Percentiles rank a stretch among this genome's conserved stretches.
Conservation (phyloP, 2,888 invertebrate genomes). For the Gryllus longicercus region DNA sequence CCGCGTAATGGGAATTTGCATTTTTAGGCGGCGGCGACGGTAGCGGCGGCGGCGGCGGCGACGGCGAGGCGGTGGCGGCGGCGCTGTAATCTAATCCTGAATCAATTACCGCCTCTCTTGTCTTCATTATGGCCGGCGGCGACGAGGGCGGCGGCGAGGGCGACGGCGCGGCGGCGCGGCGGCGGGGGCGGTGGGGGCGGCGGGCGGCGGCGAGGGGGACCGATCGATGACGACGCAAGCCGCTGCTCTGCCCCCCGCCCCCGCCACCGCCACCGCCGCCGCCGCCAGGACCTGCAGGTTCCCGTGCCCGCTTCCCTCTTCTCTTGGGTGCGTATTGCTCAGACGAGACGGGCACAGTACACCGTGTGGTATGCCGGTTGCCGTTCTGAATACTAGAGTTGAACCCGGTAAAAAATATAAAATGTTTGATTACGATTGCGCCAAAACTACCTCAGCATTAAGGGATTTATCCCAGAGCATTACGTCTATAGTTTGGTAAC, state of each 20-base stretch:
- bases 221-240: constrained; percentile 31
- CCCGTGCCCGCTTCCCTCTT: not conserved
- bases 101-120: constrained; percentile 35
- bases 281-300: not conserved
- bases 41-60: not conserved
- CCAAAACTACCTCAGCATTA: too few relatives aligned
- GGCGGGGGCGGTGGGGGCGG: constrained; percentile 22
- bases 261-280: not conserved
- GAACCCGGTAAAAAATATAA: too few relatives aligned
- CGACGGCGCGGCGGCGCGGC: too few relatives aligned
- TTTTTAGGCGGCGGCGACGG: not conserved
- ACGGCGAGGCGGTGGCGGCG: constrained; percentile 1
- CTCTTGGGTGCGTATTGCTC: too few relatives aligned
- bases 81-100: constrained; percentile 35
- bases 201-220: constrained; percentile 18
- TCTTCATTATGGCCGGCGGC: constrained; percentile 31
- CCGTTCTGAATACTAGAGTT: too few relatives aligned
- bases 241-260: constrained; percentile 26
- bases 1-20: constrained; percentile 17
- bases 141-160: constrained; percentile 24
- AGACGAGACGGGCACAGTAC: too few relatives aligned
- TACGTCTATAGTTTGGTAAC: too few relatives aligned
- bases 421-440: too few relatives aligned
- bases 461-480: too few relatives aligned
- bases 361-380: too few relatives aligned